A percentile compares a stretch with the other conserved stretches of the same genome.
These are phyloP conservation scores for Meriones psammophilus DNA, from an alignment of 2,797 vertebrate species.

Conservation along the genomic window DNA sequence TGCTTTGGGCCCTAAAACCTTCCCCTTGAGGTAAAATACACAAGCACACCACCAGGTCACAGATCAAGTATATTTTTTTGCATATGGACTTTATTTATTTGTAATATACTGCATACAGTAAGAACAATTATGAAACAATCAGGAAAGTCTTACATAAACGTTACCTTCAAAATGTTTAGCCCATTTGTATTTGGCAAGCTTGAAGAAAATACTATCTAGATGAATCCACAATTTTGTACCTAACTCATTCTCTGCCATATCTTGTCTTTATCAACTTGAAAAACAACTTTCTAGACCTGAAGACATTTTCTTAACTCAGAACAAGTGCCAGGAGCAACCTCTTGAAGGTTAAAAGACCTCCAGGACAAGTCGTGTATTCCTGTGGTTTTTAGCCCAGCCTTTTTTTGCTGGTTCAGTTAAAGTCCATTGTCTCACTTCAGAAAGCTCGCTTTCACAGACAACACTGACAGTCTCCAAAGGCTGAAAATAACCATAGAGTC, in stretches of 20 bases:
- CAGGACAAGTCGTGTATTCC: background rate
- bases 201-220: too few relatives aligned
- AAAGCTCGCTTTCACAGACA: background rate
- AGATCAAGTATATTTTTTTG: background rate
- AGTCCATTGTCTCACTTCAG: background rate
- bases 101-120: too few relatives aligned
- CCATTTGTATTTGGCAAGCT: too few relatives aligned
- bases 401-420: background rate
- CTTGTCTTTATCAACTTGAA: too few relatives aligned
- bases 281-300: too few relatives aligned
- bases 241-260: too few relatives aligned
- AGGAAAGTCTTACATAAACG: too few relatives aligned
- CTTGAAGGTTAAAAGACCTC: background rate
- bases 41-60: background rate
- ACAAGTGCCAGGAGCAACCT: background rate
- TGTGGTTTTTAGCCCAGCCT: background rate
- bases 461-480: background rate
- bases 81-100: too few relatives aligned
- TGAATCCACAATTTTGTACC: too few relatives aligned
- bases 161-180: too few relatives aligned
- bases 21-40: slow-evolving; percentile 23
- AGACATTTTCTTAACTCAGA: background rate
- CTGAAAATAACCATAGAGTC: background rate
- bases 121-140: too few relatives aligned
- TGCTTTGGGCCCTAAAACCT: slow-evolving; percentile 6